These are phyloP conservation scores for Galendromus occidentalis DNA, from an alignment of 1,140 invertebrate genomes.

Conservation along the genomic window DNA sequence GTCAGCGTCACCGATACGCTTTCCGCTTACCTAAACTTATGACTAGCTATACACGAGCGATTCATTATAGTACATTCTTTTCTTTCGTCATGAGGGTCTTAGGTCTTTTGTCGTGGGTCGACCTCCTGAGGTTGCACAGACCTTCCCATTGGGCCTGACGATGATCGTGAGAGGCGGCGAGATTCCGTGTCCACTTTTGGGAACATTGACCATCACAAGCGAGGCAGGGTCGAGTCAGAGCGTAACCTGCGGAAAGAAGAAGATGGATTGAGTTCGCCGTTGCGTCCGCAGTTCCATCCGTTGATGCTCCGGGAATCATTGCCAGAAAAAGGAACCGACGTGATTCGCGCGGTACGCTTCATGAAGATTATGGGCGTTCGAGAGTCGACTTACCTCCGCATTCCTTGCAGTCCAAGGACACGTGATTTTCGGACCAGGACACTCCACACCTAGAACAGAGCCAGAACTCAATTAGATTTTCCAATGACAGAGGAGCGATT, in stretches of 20 bases:
- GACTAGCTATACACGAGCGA: no score
- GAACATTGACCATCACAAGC: conserved; percentile 51
- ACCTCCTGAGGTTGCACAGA: background rate
- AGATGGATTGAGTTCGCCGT: background rate
- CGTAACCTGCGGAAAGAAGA: conserved; percentile 36
- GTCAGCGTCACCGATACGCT: no score
- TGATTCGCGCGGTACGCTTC: background rate
- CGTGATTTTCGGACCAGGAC: conserved; percentile 55
- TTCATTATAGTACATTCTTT: no score
- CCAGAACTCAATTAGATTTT: background rate
- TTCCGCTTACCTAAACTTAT: no score
- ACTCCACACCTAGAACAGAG: conserved; percentile 44
- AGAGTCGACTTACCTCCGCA: conserved; percentile 34
- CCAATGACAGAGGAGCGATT: no score
- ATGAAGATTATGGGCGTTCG: no score
- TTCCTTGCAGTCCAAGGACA: conserved; percentile 54
- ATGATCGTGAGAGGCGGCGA: conserved; percentile 34
- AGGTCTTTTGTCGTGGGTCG: background rate
- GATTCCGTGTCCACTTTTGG: conserved; percentile 50
- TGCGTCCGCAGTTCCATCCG: background rate
- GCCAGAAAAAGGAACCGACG: background rate
- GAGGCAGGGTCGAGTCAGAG: conserved; percentile 49
- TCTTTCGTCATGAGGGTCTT: background rate
- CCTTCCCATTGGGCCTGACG: conserved; percentile 17
- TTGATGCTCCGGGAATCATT: background rate